Evolutionary conservation across 1,140 invertebrate genomes (phyloP), one percentile per base, ranked within the genome.

Genomic region (Hypsibius dujardini): DNA sequence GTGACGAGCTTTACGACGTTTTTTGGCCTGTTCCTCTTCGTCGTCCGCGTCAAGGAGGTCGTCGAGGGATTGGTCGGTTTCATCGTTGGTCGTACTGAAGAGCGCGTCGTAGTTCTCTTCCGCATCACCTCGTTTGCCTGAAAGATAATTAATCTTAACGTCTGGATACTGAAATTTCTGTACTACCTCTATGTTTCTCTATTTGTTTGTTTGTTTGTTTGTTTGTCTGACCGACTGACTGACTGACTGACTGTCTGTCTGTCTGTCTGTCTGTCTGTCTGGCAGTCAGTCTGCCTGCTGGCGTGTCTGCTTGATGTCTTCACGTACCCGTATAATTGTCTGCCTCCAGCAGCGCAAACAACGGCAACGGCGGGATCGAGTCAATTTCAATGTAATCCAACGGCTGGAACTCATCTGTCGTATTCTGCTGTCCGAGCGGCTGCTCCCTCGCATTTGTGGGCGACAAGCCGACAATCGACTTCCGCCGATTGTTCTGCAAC

Each of bases 311-410:
- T n/a, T n/a, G n/a, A n/a, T n/a, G n/a, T n/a, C n/a, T n/a, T n/a
- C n/a, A n/a, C n/a, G n/a, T n/a, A n/a, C n/a, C 62, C 1, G 50
- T 46, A 45, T 71, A 71, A 7, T 90, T 87, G 77, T 98, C 95
- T 1, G 94, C 92, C 46, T 90, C 89, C 1, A 98, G 80, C 0
- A 99, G 81, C 1, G 92, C 92, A 88, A 94, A 98, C 12, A 99
- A 79, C 1, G 95, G 96, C 45, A 99, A 79, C 0, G 95, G 94
- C 2, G 95, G 91, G 73, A 99, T 95, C 1, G 92, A 92, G 1
- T 88, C 90, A 71, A 98, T 89, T 79, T 98, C 95, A 1, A 92
- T 88, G 78, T 97, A 98, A 81, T 98, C 94, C 3, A 94, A 79
- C 2, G 73, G 7, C 72, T 88, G 89, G 1, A 92, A 81, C 74